phyloP scores from a whole-genome alignment of 2,797 vertebrate genomes.

The Sciurus vulgaris region DNA sequence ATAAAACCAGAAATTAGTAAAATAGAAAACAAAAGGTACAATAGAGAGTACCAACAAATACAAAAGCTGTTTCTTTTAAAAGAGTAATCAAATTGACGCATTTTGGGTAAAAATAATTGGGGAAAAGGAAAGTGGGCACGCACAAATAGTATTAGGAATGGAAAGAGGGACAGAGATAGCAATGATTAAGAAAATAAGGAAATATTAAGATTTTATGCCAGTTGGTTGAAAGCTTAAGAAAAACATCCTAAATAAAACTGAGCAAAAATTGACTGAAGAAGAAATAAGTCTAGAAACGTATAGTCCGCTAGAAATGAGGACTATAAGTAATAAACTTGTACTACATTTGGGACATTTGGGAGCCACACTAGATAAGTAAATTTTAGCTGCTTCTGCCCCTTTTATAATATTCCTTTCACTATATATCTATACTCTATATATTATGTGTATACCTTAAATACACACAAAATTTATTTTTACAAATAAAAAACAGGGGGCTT shows the following conservation, averaged over 20 bases:
- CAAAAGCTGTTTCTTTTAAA: constrained; percentile 1
- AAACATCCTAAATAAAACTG: constrained; percentile 7
- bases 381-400: neutral
- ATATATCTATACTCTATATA: too few relatives aligned
- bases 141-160: neutral
- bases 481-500: neutral
- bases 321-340: too few relatives aligned
- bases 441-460: too few relatives aligned
- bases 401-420: too few relatives aligned
- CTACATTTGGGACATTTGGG: too few relatives aligned
- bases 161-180: neutral
- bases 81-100: neutral
- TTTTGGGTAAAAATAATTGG: neutral
- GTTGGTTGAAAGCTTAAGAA: neutral
- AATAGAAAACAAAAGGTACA: neutral
- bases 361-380: neutral
- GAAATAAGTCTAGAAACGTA: neutral
- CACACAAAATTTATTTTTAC: too few relatives aligned
- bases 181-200: neutral
- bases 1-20: neutral
- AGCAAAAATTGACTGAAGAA: constrained; percentile 1
- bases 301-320: neutral
- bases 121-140: neutral
- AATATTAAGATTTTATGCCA: neutral
- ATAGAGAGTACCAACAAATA: neutral